Base-by-base conservation (phyloP, 2,797 vertebrate species). In the Scomberomorus guttatus region DNA sequence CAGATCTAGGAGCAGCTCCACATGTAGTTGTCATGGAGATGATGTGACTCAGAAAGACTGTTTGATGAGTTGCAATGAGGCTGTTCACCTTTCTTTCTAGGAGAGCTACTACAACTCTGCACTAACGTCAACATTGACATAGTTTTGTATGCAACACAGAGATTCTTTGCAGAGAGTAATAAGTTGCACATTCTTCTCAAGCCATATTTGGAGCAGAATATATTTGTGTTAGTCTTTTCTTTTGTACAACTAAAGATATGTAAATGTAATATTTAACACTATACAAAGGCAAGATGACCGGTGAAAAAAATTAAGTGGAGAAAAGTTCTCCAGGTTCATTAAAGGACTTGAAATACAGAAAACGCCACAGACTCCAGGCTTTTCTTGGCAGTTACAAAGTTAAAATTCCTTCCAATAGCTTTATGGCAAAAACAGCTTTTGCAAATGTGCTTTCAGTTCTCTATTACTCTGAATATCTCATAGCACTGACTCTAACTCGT, bases 351-450 rank as follows among this genome's bases (percentile, higher is more conserved):
- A 58, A 73, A 55, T 58, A 39, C 34, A 75, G 52, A 66, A 60
- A 73, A 81, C 0, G 10, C 15, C 12, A 32, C 42, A 70, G 57
- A 61, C 67, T 80, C 78, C 59, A 70, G 51, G 22, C 64, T 74
- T 80, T 75, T 71, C 60, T 82, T 77, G 67, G 75, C 70, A 60
- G 44, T 20, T 58, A 20, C 52, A 17, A 44, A 77, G 25, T 64
- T 59, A 54, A 86, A 70, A 81, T 86, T 84, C 63, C 46, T 85
- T 83, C 82, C 72, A 80, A 67, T 72, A 58, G 63, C 66, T 81
- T 82, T 58, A 81, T 82, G 58, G 59, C 46, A 75, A 60, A 78
- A 87, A 70, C 80, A 71, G 66, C 18, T 69, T 74, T 73, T 62
- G 51, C 70, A 75, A 75, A 74, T 77, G 15, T 42, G 62, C 60